A percentile compares a stretch with the other conserved stretches of the same genome.
Conservation (phyloP, 1,140 invertebrate genomes). For the Uloborus diversus region DNA sequence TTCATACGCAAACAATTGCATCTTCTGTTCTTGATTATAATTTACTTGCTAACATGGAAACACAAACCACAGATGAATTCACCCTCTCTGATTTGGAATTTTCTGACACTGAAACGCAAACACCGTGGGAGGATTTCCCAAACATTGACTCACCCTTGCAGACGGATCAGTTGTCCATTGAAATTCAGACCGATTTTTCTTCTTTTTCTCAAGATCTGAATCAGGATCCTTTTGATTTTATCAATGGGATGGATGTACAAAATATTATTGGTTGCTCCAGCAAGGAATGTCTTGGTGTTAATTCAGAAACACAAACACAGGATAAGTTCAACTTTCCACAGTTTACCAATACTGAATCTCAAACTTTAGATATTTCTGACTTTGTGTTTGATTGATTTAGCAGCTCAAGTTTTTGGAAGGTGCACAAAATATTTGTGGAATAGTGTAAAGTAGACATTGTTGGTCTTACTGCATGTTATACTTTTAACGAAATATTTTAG, state of each 20-base stretch:
- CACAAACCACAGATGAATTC: conserved; percentile 55
- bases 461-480: too few relatives aligned
- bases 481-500: too few relatives aligned
- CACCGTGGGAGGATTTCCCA: conserved; percentile 55
- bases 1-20: conserved; percentile 37
- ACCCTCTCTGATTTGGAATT: conserved; percentile 54
- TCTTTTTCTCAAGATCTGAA: not conserved
- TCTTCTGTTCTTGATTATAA: conserved; percentile 20
- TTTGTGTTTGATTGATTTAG: not conserved
- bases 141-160: conserved; percentile 25
- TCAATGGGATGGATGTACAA: conserved; percentile 7
- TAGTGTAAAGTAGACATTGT: too few relatives aligned
- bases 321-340: conserved; percentile 14
- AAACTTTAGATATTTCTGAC: conserved; percentile 31
- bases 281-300: not conserved
- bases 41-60: conserved; percentile 49
- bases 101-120: conserved; percentile 58
- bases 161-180: conserved; percentile 43
- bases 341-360: conserved; percentile 46
- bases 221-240: conserved; percentile 19
- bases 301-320: conserved; percentile 45
- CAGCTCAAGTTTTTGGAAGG: too few relatives aligned
- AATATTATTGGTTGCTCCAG: conserved; percentile 16
- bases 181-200: conserved; percentile 51
- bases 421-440: too few relatives aligned